These are phyloP conservation scores for Pteromalus puparum DNA, from an alignment of 1,140 invertebrate species.

Conservation along the genomic window DNA sequence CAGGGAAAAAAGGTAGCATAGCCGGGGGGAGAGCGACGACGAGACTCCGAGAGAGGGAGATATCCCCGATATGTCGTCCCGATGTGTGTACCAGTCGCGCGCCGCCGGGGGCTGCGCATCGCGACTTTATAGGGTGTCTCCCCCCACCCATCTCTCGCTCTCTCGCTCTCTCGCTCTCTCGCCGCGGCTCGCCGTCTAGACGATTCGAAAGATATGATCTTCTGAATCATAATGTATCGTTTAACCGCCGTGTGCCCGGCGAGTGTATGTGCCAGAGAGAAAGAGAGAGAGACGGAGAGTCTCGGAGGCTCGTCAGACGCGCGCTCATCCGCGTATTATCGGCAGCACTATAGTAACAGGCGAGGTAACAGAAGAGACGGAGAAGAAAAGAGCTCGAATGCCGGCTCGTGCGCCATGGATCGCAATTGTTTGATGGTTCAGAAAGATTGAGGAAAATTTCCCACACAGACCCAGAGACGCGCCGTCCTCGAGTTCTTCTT, in stretches of 20 bases:
- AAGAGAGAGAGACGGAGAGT: constrained; percentile 29
- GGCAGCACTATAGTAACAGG: no score
- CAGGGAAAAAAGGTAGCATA: neutral
- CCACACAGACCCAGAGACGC: no score
- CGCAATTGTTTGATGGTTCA: no score
- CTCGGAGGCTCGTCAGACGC: constrained; percentile 28
- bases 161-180: neutral
- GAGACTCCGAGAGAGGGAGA: constrained; percentile 36
- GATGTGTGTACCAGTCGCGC: constrained; percentile 12
- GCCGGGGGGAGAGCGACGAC: neutral
- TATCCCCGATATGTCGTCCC: constrained; percentile 24
- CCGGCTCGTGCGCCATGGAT: no score
- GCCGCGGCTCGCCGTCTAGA: constrained; percentile 64
- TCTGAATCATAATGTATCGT: constrained; percentile 72
- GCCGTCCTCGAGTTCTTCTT: no score
- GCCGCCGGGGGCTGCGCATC: constrained; percentile 10
- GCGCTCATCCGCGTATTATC: no score
- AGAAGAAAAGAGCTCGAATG: no score
- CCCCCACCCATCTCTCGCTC: constrained; percentile 51
- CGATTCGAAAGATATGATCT: constrained; percentile 72
- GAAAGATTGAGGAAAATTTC: no score
- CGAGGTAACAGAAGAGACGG: no score
- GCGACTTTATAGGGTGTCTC: constrained; percentile 66
- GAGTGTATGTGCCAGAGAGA: neutral
- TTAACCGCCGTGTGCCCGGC: constrained; percentile 60